Conservation (phyloP, 2,888 invertebrate species). For the Anoplius nigerrimus region DNA sequence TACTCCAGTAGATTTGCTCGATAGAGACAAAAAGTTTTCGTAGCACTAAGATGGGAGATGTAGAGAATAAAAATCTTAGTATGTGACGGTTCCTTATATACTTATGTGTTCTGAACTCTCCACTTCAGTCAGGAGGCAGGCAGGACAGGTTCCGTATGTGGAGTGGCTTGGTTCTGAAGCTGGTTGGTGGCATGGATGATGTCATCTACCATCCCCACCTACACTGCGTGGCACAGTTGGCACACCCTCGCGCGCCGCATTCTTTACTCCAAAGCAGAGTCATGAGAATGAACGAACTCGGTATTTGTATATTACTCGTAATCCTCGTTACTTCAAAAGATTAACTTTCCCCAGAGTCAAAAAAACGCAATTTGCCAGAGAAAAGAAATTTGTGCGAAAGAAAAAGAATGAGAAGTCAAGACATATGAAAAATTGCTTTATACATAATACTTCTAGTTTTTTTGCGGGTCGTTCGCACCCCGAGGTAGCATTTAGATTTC, state of each 20-base stretch:
- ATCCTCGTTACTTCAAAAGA: conserved; percentile 74
- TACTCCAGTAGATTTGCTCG: conserved; percentile 61
- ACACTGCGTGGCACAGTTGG: conserved; percentile 74
- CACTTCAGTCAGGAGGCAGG: conserved; percentile 75
- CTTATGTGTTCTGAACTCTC: conserved; percentile 75
- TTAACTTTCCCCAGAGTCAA: conserved; percentile 64
- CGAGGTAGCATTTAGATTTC: conserved; percentile 43
- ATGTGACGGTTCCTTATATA: conserved; percentile 72
- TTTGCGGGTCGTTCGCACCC: conserved; percentile 21
- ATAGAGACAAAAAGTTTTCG: conserved; percentile 54
- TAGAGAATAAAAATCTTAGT: conserved; percentile 68
- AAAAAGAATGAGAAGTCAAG: no score
- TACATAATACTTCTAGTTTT: conserved; percentile 23
- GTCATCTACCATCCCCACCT: conserved; percentile 74
- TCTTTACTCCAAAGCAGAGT: conserved; percentile 76
- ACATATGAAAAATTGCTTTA: no score
- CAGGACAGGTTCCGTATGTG: conserved; percentile 75
- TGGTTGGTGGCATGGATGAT: conserved; percentile 74
- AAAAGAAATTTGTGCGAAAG: conserved; percentile 31
- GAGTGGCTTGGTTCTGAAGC: conserved; percentile 74
- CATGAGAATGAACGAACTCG: conserved; percentile 75
- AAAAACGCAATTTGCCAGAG: conserved; percentile 31
- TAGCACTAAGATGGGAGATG: conserved; percentile 62
- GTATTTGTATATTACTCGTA: conserved; percentile 76
- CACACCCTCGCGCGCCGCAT: conserved; percentile 75